Percentiles rank a stretch among this genome's conserved stretches.
Conservation (phyloP, 2,113 vertebrate genomes). For the Galeopterus variegatus region DNA sequence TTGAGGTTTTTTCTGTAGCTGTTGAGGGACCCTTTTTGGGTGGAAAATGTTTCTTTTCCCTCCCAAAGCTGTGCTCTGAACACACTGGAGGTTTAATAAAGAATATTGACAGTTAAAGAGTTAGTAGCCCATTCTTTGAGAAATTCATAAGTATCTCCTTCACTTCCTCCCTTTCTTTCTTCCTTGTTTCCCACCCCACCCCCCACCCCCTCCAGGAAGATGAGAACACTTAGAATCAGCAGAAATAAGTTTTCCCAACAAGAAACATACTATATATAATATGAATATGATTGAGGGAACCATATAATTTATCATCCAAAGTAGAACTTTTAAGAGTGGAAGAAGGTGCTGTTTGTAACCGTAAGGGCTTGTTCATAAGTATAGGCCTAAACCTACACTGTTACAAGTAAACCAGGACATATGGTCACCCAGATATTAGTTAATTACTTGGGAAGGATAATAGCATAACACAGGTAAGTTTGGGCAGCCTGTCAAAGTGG, state of each 20-base stretch:
- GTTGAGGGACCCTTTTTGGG: background rate
- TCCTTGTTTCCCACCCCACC: rapidly evolving
- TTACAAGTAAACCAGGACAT: background rate
- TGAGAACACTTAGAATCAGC: background rate
- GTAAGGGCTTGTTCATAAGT: background rate
- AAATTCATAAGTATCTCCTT: background rate
- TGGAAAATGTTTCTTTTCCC: background rate
- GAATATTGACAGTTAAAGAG: background rate
- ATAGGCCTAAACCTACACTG: background rate
- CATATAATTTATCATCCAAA: background rate
- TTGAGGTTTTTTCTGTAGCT: background rate
- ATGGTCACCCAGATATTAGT: background rate
- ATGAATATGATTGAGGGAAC: background rate
- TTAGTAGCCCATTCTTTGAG: background rate
- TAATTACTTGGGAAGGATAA: background rate
- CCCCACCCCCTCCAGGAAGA: rapidly evolving
- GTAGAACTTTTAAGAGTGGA: background rate
- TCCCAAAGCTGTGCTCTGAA: background rate
- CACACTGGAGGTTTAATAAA: background rate
- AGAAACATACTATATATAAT: background rate
- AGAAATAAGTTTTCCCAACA: background rate
- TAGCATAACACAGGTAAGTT: background rate
- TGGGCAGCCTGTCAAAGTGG: background rate
- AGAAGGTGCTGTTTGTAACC: background rate
- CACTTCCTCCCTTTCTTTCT: background rate